Evolutionary conservation across 2,888 invertebrate genomes (phyloP).

Genomic region (Homarus gammarus): DNA sequence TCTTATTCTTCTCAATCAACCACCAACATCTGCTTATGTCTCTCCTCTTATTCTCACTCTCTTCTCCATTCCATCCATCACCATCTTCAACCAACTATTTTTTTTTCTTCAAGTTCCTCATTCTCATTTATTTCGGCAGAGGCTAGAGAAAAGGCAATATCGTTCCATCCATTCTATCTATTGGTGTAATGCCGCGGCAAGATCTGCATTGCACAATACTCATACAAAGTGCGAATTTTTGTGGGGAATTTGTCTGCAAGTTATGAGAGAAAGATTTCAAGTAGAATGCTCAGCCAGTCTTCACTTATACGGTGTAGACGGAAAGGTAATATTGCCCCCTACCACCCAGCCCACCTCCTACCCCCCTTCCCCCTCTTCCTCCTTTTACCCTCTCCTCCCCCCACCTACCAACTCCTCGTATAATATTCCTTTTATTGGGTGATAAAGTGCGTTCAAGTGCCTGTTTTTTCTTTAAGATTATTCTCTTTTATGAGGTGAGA

Average conservation of each 20-base stretch:
- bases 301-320: too few relatives aligned
- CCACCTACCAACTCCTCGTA: too few relatives aligned
- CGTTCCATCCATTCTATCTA: not conserved
- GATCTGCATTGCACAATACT: conserved; percentile 8
- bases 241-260: not conserved
- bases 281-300: not conserved
- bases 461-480: too few relatives aligned
- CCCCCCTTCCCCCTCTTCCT: too few relatives aligned
- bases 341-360: too few relatives aligned
- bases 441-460: too few relatives aligned
- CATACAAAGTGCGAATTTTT: not conserved
- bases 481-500: too few relatives aligned
- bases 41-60: not conserved
- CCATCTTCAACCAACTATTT: too few relatives aligned
- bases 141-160: not conserved
- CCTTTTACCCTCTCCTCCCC: too few relatives aligned
- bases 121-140: not conserved
- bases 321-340: too few relatives aligned
- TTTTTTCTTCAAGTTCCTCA: too few relatives aligned
- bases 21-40: not conserved
- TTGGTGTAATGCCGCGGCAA: not conserved
- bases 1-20: not conserved
- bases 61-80: not conserved
- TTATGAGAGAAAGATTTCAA: not conserved
- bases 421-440: too few relatives aligned